Evolutionary conservation across 1,140 invertebrate species (phyloP), one percentile per base, ranked within the genome.

Genomic region (Cataglyphis hispanica): DNA sequence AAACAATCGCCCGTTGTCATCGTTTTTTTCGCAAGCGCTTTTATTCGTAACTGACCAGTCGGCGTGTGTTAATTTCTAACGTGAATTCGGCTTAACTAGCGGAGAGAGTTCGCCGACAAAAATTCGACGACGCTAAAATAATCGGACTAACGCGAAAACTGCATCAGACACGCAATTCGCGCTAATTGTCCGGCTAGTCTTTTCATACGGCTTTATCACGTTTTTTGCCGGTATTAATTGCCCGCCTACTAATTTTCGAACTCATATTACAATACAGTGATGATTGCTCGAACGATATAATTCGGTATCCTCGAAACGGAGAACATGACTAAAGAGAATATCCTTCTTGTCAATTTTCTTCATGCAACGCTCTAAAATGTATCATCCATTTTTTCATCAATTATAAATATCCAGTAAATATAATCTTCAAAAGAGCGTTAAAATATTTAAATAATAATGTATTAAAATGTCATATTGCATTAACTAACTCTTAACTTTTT

Each of bases 121-220:
- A 92, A 92, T 87, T 87, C 87, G 40, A 88, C 84, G 78, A 67
- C 75, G 87, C 83, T 87, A 85, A 92, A 92, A 92, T 90, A 92
- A 91, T 90, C 86, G 87, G 86, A 86, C 84, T 85, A 90, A 92
- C 90, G 91, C 86, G 92, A 93, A 93, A 93, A 93, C 92, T 91
- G 91, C 90, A 93, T 93, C 91, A 91, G 90, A 89, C 85, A 72
- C 84, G 75, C 85, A 94, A 94, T 93, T 93, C 88, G 43, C 90
- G 78, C 75, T 94, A 93, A 94, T 93, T 94, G 92, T 92, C 90
- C 92, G 86, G 58, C 37, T 72, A 46, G 56, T 64, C 56, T 85
- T 87, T 87, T 67, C 58, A 80, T 64, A 78, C 87, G 50, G 37
- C 22, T 31, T 31, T 56, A 7, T 58, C 75, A 37, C 25, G 40